Percentiles rank a stretch among this genome's conserved stretches.
Evolutionary conservation across 2,888 invertebrate genomes (phyloP).

Genomic region (Dolomedes plantarius): DNA sequence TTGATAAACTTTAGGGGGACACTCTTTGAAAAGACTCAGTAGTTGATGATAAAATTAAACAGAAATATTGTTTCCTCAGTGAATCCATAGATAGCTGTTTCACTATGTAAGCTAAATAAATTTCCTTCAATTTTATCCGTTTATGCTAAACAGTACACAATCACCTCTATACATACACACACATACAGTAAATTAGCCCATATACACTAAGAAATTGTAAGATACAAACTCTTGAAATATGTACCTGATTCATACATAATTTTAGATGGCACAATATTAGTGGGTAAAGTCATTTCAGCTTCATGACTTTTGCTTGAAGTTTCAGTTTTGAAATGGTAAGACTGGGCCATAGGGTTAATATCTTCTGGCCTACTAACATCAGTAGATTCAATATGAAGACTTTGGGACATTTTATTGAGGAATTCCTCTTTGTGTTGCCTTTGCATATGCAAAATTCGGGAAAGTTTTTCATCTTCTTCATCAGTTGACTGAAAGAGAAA

Average conservation of each 20-base stretch:
- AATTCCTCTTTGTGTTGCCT: slow-evolving; percentile 86
- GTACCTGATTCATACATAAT: slow-evolving; percentile 70
- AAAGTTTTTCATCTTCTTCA: slow-evolving; percentile 90
- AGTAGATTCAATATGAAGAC: slow-evolving; percentile 31
- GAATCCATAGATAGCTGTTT: too few species aligned
- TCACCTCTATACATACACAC: too few species aligned
- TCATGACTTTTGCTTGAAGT: slow-evolving; percentile 38
- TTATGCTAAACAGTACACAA: too few species aligned
- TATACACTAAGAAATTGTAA: too few species aligned
- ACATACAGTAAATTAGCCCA: too few species aligned
- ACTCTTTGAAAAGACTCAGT: too few species aligned
- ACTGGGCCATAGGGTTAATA: slow-evolving; percentile 53
- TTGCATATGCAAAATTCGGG: slow-evolving; percentile 91
- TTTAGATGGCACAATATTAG: slow-evolving; percentile 52
- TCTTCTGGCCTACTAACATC: slow-evolving; percentile 22
- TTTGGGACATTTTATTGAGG: slow-evolving; percentile 72
- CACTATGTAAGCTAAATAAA: too few species aligned
- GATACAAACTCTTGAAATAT: too few species aligned
- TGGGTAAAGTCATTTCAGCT: slow-evolving; percentile 22
- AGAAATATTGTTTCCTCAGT: too few species aligned
- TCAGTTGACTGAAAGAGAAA: slow-evolving; percentile 48
- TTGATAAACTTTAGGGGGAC: too few species aligned
- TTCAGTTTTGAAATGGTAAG: slow-evolving; percentile 61
- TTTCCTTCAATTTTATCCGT: too few species aligned
- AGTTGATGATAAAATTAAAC: too few species aligned